phyloP scores from a whole-genome alignment of 2,113 vertebrate species.

The Pseudopodoces humilis region DNA sequence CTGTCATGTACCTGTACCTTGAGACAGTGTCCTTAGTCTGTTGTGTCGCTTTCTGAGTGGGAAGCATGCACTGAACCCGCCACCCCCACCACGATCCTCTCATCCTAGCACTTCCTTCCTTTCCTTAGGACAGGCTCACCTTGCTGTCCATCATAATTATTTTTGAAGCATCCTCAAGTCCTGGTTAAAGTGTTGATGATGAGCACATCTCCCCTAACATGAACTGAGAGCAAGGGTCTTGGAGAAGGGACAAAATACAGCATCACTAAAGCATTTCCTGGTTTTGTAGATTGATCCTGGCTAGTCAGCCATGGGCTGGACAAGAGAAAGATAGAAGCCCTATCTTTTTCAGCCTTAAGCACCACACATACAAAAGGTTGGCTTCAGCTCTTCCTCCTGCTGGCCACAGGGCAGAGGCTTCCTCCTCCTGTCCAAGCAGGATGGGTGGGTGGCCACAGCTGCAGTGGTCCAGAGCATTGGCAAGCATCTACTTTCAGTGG shows the following conservation, averaged over 20 bases:
- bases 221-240: background rate
- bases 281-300: background rate
- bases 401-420: background rate
- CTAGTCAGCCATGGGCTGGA: fast-evolving
- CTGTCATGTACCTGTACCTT: background rate
- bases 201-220: background rate
- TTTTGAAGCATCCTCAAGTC: background rate
- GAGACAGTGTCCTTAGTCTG: fast-evolving
- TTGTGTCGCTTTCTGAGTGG: background rate
- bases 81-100: background rate
- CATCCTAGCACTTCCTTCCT: background rate
- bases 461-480: background rate
- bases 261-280: background rate
- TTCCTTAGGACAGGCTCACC: background rate
- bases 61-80: background rate
- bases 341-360: background rate
- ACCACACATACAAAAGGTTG: background rate
- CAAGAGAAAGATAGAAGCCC: background rate
- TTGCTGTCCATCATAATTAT: background rate
- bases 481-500: background rate
- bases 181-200: background rate
- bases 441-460: fast-evolving
- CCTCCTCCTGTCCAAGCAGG: background rate
- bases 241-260: background rate
- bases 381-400: background rate